Percentiles rank a stretch among this genome's conserved stretches.
Evolutionary conservation across 2,113 vertebrate genomes (phyloP).

Genomic region (Dasyornis broadbenti): DNA sequence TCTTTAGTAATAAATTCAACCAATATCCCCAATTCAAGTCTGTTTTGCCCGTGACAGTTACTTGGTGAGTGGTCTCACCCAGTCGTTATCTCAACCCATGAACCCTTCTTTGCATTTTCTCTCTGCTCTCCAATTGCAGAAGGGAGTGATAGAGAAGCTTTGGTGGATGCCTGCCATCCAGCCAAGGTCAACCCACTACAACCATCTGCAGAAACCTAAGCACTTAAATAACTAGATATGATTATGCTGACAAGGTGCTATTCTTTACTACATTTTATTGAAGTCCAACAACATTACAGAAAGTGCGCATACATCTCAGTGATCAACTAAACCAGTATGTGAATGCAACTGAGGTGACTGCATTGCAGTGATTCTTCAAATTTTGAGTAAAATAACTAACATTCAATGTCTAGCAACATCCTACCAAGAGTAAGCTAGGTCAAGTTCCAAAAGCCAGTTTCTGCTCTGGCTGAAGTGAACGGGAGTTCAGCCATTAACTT

Average conservation of each 20-base stretch:
- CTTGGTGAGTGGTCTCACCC: neutral
- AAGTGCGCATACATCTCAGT: neutral
- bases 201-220: neutral
- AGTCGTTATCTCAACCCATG: accelerated
- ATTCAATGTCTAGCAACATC: neutral
- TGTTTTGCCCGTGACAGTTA: neutral
- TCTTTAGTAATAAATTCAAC: neutral
- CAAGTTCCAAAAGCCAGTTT: neutral
- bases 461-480: neutral
- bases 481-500: neutral
- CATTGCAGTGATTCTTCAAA: neutral
- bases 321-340: neutral
- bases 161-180: neutral
- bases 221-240: neutral
- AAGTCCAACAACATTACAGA: neutral
- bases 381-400: neutral
- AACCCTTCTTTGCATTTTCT: neutral
- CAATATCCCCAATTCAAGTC: neutral
- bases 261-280: neutral
- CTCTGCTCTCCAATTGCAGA: neutral
- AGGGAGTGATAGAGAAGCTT: neutral
- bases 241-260: neutral
- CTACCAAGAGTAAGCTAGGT: neutral
- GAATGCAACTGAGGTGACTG: neutral
- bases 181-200: neutral